A percentile compares a stretch with the other conserved stretches of the same genome.
These are phyloP conservation scores for Lypha dubia DNA, from an alignment of 2,888 invertebrate species.

Conservation along the genomic window DNA sequence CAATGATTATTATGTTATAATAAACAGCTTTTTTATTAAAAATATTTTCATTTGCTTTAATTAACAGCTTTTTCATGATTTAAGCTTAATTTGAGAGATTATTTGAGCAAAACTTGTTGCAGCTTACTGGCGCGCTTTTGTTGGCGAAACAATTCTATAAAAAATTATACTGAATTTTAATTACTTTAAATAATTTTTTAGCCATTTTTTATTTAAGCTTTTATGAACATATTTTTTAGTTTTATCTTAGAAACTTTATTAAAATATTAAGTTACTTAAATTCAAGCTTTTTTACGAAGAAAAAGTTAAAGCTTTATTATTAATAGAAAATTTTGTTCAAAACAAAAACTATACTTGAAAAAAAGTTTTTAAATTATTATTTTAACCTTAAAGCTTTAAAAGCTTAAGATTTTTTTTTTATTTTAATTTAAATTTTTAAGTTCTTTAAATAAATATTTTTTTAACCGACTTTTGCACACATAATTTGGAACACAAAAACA, in stretches of 20 bases:
- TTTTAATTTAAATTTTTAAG: not conserved
- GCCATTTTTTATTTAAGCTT: conserved; percentile 9
- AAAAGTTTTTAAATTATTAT: no score
- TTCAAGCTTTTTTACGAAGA: not conserved
- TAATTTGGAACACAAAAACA: no score
- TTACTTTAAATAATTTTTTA: not conserved
- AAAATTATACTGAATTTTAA: not conserved
- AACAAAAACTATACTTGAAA: no score
- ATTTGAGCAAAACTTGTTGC: conserved; percentile 36
- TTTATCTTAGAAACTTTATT: not conserved
- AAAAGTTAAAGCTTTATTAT: conserved; percentile 5
- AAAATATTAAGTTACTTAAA: not conserved
- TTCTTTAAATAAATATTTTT: not conserved
- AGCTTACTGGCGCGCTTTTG: conserved; percentile 49
- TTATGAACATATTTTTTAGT: not conserved
- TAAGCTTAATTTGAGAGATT: conserved; percentile 52
- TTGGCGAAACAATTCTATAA: conserved; percentile 9
- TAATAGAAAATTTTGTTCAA: not conserved
- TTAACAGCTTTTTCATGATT: conserved; percentile 53
- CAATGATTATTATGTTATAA: conserved; percentile 19
- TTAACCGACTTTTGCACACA: not conserved
- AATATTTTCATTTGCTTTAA: conserved; percentile 45
- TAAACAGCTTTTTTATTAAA: conserved; percentile 32
- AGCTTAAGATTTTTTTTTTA: conserved; percentile 8
- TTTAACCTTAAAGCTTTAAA: no score